Evolutionary conservation across 2,113 vertebrate species (phyloP), one percentile per base, ranked within the genome.

Genomic region (Pongo abelii): DNA sequence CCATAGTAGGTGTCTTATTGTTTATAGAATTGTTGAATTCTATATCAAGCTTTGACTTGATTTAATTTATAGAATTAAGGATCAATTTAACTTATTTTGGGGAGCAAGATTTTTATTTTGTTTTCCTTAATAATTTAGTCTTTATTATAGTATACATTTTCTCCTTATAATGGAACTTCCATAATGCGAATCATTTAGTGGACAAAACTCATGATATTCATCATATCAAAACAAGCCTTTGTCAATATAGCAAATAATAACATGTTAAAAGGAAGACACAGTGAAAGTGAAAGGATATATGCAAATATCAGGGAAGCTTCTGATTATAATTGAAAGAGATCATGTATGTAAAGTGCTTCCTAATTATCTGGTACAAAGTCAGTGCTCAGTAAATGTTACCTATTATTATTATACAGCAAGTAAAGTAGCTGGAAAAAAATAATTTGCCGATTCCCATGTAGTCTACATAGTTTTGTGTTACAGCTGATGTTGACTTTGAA

Each of bases 301-400:
- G 18, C n/a, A 69, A 94, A 55, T 90, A 32, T 67, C 48, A 89
- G n/a, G 17, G 69, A 48, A 80, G 22, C 40, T 84, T 93, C 89
- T 97, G 80, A 81, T 83, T 94, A 43, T 48, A 85, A 17, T 78
- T 32, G 27, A 55, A 79, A 59, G 46, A 91, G 81, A 57, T 22
- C 80, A 84, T 72, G 22, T 27, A 17, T 84, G 32, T n/a, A n/a
- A 96, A 80, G 70, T 86, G 69, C 52, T 91, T 91, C 57, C 8
- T 90, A 61, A 70, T 74, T 67, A 64, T 93, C 85, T 96, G 43
- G 18, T 77, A 77, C 30, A 97, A 32, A 94, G 32, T 89, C 89
- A 91, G 2, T 6, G 3, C 27, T 59, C 1, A 2, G 23, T 84
- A 84, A 92, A 40, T 86, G 38, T 70, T 79, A 83, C 32, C 67